These are phyloP conservation scores for Buteo buteo DNA, from an alignment of 2,113 vertebrate genomes.

Conservation along the genomic window DNA sequence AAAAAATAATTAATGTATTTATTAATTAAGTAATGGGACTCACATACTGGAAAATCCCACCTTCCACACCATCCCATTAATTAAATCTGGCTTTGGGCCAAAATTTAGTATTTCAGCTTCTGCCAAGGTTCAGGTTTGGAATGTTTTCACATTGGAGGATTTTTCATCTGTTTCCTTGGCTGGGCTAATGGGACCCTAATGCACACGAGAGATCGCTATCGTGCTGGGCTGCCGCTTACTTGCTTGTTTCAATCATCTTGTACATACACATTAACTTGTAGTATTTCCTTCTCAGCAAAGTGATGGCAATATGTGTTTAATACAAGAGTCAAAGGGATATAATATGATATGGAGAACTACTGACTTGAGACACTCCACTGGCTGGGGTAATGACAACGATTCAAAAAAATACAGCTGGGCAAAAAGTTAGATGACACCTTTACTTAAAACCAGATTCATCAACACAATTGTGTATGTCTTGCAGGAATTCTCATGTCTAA, in stretches of 20 bases:
- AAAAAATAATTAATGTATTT: not conserved
- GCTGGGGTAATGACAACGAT: not conserved
- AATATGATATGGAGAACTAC: not conserved
- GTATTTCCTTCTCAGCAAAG: not conserved
- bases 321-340: not conserved
- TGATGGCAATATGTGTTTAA: not conserved
- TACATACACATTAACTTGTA: not conserved
- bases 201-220: not conserved
- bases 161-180: conserved; percentile 12
- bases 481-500: not conserved
- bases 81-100: not conserved
- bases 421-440: not conserved
- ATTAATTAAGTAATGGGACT: not conserved
- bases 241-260: not conserved
- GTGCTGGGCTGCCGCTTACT: not conserved
- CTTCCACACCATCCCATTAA: not conserved
- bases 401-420: not conserved
- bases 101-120: not conserved
- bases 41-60: not conserved
- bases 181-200: not conserved
- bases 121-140: conserved; percentile 6
- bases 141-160: not conserved
- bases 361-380: not conserved
- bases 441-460: not conserved
- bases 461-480: not conserved